phyloP scores from a whole-genome alignment of 2,888 invertebrate species.

The Theodoxus fluviatilis region DNA sequence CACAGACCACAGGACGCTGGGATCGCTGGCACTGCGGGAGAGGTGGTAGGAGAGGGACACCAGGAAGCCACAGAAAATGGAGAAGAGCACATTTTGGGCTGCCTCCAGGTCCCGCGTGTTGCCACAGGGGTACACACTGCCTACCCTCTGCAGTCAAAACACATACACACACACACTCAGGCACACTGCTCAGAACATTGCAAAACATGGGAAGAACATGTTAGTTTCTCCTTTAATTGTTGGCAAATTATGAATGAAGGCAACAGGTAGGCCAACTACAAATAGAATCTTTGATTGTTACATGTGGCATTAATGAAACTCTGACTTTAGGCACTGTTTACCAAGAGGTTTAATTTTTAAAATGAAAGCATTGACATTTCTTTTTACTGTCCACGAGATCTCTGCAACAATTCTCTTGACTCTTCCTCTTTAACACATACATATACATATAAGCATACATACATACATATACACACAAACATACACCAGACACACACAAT shows the following conservation, averaged over 20 bases:
- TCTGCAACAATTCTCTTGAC: too few relatives aligned
- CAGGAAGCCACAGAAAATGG: slow-evolving; percentile 89
- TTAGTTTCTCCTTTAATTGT: not conserved
- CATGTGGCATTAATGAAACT: too few relatives aligned
- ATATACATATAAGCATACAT: not conserved
- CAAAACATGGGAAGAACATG: not conserved
- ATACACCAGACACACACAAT: not conserved
- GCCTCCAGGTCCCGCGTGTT: slow-evolving; percentile 68
- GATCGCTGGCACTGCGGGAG: slow-evolving; percentile 91
- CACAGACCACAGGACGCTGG: slow-evolving; percentile 87
- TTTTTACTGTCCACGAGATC: too few relatives aligned
- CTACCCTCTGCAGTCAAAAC: slow-evolving; percentile 31
- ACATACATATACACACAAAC: not conserved
- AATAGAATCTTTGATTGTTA: too few relatives aligned
- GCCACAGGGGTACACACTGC: slow-evolving; percentile 19
- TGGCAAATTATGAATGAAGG: not conserved
- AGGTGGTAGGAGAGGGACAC: slow-evolving; percentile 90
- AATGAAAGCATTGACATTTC: too few relatives aligned
- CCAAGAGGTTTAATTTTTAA: too few relatives aligned
- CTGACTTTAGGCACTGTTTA: not conserved
- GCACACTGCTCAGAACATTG: not conserved
- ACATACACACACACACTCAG: not conserved
- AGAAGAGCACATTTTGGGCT: slow-evolving; percentile 90
- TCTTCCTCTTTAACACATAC: too few relatives aligned
- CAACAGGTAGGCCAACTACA: too few relatives aligned